phyloP scores from a whole-genome alignment of 2,888 invertebrate species.

The Ichneumoninae sp. region DNA sequence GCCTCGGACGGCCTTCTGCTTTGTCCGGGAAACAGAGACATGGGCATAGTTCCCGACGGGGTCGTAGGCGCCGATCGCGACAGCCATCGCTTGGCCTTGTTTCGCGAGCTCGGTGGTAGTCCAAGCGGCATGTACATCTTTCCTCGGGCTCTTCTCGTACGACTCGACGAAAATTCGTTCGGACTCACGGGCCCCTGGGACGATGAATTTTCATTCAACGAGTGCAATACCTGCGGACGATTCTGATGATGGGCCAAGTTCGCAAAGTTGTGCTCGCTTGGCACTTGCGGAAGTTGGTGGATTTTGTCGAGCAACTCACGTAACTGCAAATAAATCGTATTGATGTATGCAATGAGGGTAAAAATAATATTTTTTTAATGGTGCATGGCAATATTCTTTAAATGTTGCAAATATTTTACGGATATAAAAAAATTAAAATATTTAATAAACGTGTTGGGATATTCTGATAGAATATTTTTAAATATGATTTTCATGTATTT shows the following conservation, averaged over 20 bases:
- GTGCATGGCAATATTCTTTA: too few relatives aligned
- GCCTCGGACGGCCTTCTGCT: conserved; percentile 79
- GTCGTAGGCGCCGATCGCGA: conserved; percentile 93
- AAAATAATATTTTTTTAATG: too few relatives aligned
- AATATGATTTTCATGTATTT: too few relatives aligned
- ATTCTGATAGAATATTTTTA: too few relatives aligned
- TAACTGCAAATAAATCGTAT: conserved; percentile 72
- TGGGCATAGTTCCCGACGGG: conserved; percentile 89
- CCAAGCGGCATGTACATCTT: conserved; percentile 85
- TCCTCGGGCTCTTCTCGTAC: conserved; percentile 80
- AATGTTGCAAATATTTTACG: too few relatives aligned
- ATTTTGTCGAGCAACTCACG: conserved; percentile 91
- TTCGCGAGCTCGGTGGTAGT: conserved; percentile 77
- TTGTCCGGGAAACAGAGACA: conserved; percentile 87
- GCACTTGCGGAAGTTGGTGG: conserved; percentile 87
- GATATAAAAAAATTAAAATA: too few relatives aligned
- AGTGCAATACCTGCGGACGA: conserved; percentile 77
- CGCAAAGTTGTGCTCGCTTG: conserved; percentile 75
- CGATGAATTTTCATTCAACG: conserved; percentile 71
- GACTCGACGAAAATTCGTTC: conserved; percentile 77
- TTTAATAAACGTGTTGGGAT: too few relatives aligned
- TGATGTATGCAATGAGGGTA: too few relatives aligned
- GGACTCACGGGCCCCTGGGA: conserved; percentile 74
- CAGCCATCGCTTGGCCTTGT: conserved; percentile 86
- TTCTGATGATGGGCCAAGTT: conserved; percentile 71